phyloP scores from a whole-genome alignment of 2,888 invertebrate species.

The Drosophila hamatofila region DNA sequence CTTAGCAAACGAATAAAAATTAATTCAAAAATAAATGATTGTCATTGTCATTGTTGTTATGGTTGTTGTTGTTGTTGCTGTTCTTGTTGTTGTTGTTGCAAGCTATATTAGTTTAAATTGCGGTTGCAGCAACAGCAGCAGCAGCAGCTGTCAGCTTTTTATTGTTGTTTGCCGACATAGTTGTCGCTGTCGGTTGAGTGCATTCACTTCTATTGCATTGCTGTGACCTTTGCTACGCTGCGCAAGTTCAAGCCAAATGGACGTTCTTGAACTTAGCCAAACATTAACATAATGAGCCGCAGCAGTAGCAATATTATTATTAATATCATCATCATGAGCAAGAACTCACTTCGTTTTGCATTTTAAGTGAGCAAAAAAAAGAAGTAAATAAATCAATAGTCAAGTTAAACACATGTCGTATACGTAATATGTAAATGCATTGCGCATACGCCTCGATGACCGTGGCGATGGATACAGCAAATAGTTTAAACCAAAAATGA shows the following conservation, averaged over 20 bases:
- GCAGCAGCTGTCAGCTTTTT: constrained; percentile 48
- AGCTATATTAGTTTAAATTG: constrained; percentile 80
- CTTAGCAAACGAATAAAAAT: constrained; percentile 76
- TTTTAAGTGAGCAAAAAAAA: constrained; percentile 15
- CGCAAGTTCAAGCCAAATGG: constrained; percentile 79
- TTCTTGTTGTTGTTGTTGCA: constrained; percentile 55
- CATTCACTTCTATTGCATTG: constrained; percentile 80
- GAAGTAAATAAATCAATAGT: neutral
- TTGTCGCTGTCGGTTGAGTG: constrained; percentile 55
- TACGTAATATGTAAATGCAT: constrained; percentile 35
- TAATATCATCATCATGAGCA: constrained; percentile 2
- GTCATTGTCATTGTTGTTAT: constrained; percentile 71
- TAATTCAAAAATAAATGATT: constrained; percentile 80
- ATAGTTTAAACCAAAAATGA: too few species aligned
- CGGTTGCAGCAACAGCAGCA: constrained; percentile 61
- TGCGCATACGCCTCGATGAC: constrained; percentile 32
- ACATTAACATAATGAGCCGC: constrained; percentile 6
- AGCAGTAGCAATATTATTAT: neutral
- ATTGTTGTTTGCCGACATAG: constrained; percentile 70
- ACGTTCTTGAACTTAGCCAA: constrained; percentile 73
- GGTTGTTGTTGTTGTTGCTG: constrained; percentile 51
- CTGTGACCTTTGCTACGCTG: constrained; percentile 69
- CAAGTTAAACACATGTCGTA: constrained; percentile 30
- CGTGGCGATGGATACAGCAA: neutral
- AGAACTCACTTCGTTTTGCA: constrained; percentile 23